Evolutionary conservation across 2,888 invertebrate species (phyloP).

Genomic region (Panzeria rudis): DNA sequence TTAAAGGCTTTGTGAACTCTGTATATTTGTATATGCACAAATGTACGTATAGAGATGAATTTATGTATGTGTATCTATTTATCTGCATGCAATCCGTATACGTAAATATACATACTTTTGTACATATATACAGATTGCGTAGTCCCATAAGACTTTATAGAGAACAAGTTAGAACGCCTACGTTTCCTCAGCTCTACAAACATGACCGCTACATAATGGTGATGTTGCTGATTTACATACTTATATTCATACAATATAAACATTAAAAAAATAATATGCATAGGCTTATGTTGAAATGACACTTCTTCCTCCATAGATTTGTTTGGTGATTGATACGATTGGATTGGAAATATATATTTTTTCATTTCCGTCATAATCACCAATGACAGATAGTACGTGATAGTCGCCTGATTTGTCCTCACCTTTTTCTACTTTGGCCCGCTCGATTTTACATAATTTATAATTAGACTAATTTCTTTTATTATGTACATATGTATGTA

Average conservation of each 20-base stretch:
- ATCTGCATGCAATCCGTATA: no score
- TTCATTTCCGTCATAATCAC: not conserved
- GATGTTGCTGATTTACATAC: conserved; percentile 18
- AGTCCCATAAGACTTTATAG: conserved; percentile 24
- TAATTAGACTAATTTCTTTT: no score
- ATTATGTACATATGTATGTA: not conserved
- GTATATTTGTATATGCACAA: no score
- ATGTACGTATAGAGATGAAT: no score
- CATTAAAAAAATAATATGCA: conserved; percentile 24
- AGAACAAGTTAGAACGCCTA: conserved; percentile 74
- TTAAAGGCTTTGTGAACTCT: not conserved
- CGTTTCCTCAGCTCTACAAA: conserved; percentile 52
- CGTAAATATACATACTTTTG: not conserved
- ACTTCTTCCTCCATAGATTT: not conserved
- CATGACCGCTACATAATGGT: conserved; percentile 44
- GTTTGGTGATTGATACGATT: not conserved
- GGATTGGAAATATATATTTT: not conserved
- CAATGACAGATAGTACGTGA: not conserved
- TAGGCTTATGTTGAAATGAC: not conserved
- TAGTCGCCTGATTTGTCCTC: not conserved
- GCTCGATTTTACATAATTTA: no score
- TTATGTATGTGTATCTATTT: no score
- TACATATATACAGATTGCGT: conserved; percentile 24
- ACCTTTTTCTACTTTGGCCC: not conserved
- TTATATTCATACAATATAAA: conserved; percentile 31